Percentiles rank a stretch among this genome's conserved stretches.
Evolutionary conservation across 2,888 invertebrate genomes (phyloP).

Genomic region (Meghimatium bilineatum): DNA sequence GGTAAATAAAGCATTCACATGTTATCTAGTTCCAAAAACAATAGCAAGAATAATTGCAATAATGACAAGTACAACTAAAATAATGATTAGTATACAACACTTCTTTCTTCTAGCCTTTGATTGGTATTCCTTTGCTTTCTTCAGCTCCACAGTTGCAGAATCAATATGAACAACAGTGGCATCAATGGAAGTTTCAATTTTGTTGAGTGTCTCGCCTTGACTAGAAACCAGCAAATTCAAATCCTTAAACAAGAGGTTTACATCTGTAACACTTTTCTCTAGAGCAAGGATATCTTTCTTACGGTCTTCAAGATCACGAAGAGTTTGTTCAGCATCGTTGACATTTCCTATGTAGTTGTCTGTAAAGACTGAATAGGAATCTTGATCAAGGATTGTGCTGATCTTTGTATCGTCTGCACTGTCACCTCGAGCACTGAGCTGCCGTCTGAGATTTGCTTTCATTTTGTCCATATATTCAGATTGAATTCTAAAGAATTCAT

Average conservation of each 20-base stretch:
- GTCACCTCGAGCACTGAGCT: conserved; percentile 60
- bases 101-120: conserved; percentile 60
- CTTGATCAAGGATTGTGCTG: conserved; percentile 52
- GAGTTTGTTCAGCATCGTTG: conserved; percentile 61
- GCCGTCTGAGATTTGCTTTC: conserved; percentile 60
- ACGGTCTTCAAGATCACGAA: conserved; percentile 64
- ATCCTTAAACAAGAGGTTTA: conserved; percentile 67
- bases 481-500: conserved; percentile 63
- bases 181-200: conserved; percentile 62
- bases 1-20: not conserved
- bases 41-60: conserved; percentile 61
- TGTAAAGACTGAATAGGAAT: conserved; percentile 60
- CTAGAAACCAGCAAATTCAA: conserved; percentile 64
- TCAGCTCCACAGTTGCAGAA: conserved; percentile 58
- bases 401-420: conserved; percentile 51
- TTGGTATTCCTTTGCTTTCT: conserved; percentile 56
- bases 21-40: not conserved
- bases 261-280: conserved; percentile 66
- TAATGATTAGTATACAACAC: conserved; percentile 57
- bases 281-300: conserved; percentile 65
- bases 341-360: conserved; percentile 63
- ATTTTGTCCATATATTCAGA: conserved; percentile 67
- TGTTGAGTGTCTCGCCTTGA: conserved; percentile 67
- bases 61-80: conserved; percentile 57
- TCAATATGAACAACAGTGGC: conserved; percentile 58